Evolutionary conservation across 2,797 vertebrate species (phyloP), one percentile per base, ranked within the genome.

Genomic region (Silurus lanzhouensis): DNA sequence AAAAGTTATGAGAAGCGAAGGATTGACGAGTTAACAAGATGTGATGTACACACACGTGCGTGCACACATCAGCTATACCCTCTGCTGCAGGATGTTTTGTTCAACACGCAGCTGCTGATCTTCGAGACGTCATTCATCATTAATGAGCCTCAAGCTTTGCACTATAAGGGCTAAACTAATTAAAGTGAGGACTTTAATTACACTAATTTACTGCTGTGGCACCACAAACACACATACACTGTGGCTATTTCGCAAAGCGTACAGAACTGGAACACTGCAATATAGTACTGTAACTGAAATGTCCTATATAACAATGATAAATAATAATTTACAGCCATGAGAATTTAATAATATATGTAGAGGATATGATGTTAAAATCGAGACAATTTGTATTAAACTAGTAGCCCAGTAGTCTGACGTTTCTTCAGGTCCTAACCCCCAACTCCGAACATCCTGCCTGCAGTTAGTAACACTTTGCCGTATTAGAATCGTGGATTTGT

Each of bases 171-270:
- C 52, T 15, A 46, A 48, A 31, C 75, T 76, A 60, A 80, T 84
- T 78, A 83, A 19, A 12, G 22, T 58, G 48, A 25, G 71, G n/a
- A 19, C 58, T 84, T 84, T 75, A 77, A 87, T 87, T 72, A 75
- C 52, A 20, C 61, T 76, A 82, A 85, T 87, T 85, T 83, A n/a
- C 38, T 78, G 14, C 61, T 55, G 44, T 15, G 27, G 74, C 38
- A 46, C 61, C 12, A 75, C 80, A 61, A 15, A 70, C 68, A 70
- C 71, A 55, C 46, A 74, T 3, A 25, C 20, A 55, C 25, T 25
- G 22, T 15, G 48, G 13, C 12, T 74, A 25, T 25, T 25, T 27
- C 72, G 27, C 48, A 17, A 14, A 27, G 67, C 38, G 31, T 38
- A 75, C 52, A 57, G 25, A 27, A 57, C 7, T 2, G 6, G 0